Conservation (phyloP, 2,113 vertebrate genomes). For the Myiagra hebetior region DNA sequence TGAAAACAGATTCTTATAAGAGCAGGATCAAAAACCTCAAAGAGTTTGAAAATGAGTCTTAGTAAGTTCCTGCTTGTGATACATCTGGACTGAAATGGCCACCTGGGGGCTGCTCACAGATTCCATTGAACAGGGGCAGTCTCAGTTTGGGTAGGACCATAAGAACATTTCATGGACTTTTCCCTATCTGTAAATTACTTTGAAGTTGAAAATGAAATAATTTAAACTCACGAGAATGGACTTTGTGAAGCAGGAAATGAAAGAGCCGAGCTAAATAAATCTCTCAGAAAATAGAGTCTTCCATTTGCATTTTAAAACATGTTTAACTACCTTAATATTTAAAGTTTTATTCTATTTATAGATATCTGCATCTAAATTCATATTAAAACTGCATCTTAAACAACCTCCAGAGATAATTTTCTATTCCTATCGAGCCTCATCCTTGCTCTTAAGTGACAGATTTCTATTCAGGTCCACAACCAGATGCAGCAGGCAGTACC, state of each 20-base stretch:
- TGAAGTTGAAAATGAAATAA: background rate
- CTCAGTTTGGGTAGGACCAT: background rate
- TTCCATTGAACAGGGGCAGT: background rate
- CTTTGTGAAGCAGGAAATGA: background rate
- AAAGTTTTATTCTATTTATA: background rate
- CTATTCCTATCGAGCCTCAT: background rate
- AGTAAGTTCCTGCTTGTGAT: background rate
- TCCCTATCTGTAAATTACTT: background rate
- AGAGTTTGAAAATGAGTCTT: background rate
- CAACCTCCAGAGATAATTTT: background rate
- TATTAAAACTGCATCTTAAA: background rate
- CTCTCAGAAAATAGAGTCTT: background rate
- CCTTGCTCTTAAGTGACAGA: slow-evolving; percentile 17
- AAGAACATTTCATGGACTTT: background rate
- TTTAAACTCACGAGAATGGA: background rate
- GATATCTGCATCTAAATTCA: background rate
- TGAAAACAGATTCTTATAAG: background rate
- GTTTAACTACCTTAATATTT: background rate
- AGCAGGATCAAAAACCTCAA: background rate
- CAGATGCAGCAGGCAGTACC: background rate
- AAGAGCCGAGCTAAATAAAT: background rate
- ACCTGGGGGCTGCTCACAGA: background rate
- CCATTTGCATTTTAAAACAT: background rate
- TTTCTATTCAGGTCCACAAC: slow-evolving; percentile 47
- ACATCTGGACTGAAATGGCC: background rate